These are phyloP conservation scores for Macrocentrus cingulum DNA, from an alignment of 1,140 invertebrate genomes.

Conservation along the genomic window DNA sequence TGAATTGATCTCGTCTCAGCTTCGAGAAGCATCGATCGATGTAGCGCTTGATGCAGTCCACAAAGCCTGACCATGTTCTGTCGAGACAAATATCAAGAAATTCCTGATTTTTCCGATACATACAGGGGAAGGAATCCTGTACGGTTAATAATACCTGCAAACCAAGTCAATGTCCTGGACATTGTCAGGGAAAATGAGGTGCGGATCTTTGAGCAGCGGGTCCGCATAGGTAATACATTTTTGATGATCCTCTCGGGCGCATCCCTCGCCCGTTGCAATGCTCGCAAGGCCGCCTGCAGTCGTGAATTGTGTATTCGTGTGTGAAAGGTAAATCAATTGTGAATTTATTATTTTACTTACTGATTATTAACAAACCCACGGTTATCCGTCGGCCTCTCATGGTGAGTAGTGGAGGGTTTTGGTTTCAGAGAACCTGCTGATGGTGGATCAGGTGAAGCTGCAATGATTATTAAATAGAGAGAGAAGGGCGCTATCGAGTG, in stretches of 20 bases:
- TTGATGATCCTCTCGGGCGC: conserved; percentile 59
- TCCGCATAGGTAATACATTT: conserved; percentile 61
- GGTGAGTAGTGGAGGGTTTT: too few relatives aligned
- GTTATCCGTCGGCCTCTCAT: not conserved
- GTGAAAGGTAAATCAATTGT: too few relatives aligned
- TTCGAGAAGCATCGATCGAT: conserved; percentile 64
- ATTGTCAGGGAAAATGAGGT: conserved; percentile 65
- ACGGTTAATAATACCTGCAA: conserved; percentile 59
- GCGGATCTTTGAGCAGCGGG: conserved; percentile 62
- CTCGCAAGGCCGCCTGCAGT: conserved; percentile 17
- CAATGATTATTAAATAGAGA: not conserved
- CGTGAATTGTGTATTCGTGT: conserved; percentile 3
- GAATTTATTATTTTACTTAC: not conserved
- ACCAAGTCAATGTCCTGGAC: conserved; percentile 63
- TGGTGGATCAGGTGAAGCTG: too few relatives aligned
- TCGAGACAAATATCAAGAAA: too few relatives aligned
- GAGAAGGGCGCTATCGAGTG: not conserved
- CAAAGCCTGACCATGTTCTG: conserved; percentile 63
- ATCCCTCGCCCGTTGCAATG: conserved; percentile 40
- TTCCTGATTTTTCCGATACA: too few relatives aligned
- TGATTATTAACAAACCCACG: not conserved
- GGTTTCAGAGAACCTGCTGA: not conserved
- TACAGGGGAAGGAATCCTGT: not conserved
- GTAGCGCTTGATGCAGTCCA: conserved; percentile 62
- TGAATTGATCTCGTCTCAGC: conserved; percentile 59